phyloP scores from a whole-genome alignment of 2,888 invertebrate species.

The Ornithoptera priamus region DNA sequence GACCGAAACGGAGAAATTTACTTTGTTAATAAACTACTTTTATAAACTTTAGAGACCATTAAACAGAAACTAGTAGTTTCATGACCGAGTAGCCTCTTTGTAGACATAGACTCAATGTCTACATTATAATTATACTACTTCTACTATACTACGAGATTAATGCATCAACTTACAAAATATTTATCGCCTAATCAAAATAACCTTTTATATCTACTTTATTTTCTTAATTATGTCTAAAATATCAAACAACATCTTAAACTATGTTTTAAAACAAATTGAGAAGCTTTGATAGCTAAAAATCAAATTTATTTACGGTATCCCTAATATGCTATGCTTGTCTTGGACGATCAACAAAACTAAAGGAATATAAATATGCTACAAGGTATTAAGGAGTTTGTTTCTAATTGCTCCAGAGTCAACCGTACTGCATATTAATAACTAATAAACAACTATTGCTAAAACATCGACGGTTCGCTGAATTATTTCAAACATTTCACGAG shows the following conservation, averaged over 20 bases:
- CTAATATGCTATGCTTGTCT: neutral
- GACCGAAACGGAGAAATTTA: no score
- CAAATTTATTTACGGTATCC: neutral
- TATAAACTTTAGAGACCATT: neutral
- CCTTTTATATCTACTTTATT: constrained; percentile 5
- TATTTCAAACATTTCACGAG: constrained; percentile 31
- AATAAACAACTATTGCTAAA: constrained; percentile 52
- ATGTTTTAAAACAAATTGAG: constrained; percentile 12
- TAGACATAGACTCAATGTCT: constrained; percentile 1
- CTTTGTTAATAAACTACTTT: no score
- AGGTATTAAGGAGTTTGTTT: constrained; percentile 24
- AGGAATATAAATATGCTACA: neutral
- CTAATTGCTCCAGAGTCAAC: constrained; percentile 77
- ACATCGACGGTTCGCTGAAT: constrained; percentile 75
- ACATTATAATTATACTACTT: neutral
- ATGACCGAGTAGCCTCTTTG: constrained; percentile 17
- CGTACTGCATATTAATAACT: constrained; percentile 52
- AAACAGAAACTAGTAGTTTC: constrained; percentile 10
- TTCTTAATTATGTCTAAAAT: neutral
- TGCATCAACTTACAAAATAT: constrained; percentile 33
- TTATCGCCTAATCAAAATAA: constrained; percentile 60
- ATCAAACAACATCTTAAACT: neutral
- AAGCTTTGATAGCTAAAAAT: constrained; percentile 14
- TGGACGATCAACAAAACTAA: neutral
- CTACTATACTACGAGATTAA: neutral